Base-by-base conservation (phyloP, 2,797 vertebrate species). In the Peromyscus melanophrys region DNA sequence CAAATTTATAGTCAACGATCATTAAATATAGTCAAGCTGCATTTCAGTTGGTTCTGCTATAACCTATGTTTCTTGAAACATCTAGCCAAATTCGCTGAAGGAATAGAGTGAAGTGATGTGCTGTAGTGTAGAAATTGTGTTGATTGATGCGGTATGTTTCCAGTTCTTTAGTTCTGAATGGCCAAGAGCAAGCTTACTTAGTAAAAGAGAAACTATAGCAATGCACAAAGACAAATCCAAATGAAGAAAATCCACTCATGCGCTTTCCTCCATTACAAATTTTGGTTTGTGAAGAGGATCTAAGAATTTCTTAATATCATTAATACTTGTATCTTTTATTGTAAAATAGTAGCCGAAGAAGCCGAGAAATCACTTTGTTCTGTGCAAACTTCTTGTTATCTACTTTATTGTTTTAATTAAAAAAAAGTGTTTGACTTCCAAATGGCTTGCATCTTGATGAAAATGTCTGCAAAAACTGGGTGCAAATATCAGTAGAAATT, bases 141-240 rank as follows among this genome's bases (percentile, higher is more conserved):
- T 75, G 31, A 59, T 78, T 10, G 12, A 25, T 88, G 9, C 0
- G 21, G 34, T 40, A 63, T 91, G 91, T 96, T 84, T 34, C 43
- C 23, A 91, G 13, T 3, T 92, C 11, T 52, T 91, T 97, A 59
- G n/a, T 83, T 83, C 76, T 37, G 92, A 67, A 12, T 87, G 25
- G 19, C 31, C 4, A 88, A 94, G 6, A 71, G 4, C 29, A 87
- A 37, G 2, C 9, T 92, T 93, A 52, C 49, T 83, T 4, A 69
- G 2, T 89, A 93, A 83, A 67, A 75, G 27, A 57, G 40, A 81
- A 77, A 63, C 7, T 8, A 57, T 49, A 78, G 12, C 31, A 86
- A 75, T n/a, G 3, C 34, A 46, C 29, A 59, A 76, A 75, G 40
- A 82, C 40, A 55, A 81, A 84, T 34, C 19, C 27, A 95, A 84